phyloP scores from a whole-genome alignment of 2,888 invertebrate species.

The Desoria tigrina region DNA sequence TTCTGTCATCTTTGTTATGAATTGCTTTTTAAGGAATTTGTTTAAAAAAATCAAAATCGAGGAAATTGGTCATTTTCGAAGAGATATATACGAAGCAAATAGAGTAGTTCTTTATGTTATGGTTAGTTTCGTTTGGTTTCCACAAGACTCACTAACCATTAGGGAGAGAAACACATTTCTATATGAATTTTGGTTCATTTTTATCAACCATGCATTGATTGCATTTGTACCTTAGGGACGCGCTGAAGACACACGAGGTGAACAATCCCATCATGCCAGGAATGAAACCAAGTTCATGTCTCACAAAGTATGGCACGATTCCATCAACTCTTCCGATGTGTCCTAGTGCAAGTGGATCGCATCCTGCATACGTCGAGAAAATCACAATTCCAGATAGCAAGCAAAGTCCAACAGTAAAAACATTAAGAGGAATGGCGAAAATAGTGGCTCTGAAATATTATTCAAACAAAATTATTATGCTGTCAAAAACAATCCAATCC shows the following conservation, averaged over 20 bases:
- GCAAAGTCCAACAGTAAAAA: slow-evolving; percentile 44
- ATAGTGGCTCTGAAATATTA: slow-evolving; percentile 40
- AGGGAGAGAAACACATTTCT: no score
- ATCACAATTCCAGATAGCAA: slow-evolving; percentile 49
- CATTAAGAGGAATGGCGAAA: slow-evolving; percentile 47
- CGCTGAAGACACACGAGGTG: slow-evolving; percentile 51
- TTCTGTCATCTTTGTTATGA: no score
- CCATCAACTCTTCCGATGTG: slow-evolving; percentile 39
- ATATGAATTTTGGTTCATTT: no score
- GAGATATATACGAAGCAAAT: no score
- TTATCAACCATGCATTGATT: no score
- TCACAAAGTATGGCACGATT: slow-evolving; percentile 52
- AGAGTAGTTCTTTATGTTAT: no score
- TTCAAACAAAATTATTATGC: not conserved
- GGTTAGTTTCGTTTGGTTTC: no score
- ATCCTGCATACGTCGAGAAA: slow-evolving; percentile 47
- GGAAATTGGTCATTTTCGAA: no score
- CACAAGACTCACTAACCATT: no score
- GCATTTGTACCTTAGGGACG: slow-evolving; percentile 49
- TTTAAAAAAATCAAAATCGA: no score
- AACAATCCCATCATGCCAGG: slow-evolving; percentile 53
- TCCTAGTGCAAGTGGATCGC: slow-evolving; percentile 49
- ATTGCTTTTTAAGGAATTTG: no score
- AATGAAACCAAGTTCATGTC: slow-evolving; percentile 37
- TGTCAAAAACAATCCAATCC: not conserved